These are phyloP conservation scores for Litoditis marina DNA, from an alignment of 2,888 invertebrate genomes.

Conservation along the genomic window DNA sequence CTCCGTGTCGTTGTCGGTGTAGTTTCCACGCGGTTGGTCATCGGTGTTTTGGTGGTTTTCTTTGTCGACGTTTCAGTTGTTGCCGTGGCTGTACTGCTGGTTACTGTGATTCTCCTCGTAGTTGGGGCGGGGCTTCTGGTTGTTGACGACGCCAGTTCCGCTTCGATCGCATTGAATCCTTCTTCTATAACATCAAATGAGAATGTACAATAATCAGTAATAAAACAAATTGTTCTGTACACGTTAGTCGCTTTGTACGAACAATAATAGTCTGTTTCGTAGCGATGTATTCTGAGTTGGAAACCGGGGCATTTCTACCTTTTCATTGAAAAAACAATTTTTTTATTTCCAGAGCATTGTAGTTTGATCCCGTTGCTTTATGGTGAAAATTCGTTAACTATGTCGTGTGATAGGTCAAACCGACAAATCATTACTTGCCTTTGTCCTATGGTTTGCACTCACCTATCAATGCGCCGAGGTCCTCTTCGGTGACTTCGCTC, in stretches of 20 bases:
- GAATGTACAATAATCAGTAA: too few species aligned
- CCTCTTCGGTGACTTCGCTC: constrained; percentile 26
- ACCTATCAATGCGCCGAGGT: constrained; percentile 28
- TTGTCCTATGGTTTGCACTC: too few species aligned
- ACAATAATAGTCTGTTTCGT: too few species aligned
- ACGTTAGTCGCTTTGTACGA: too few species aligned
- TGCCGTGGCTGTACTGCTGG: constrained; percentile 6
- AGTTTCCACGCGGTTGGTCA: constrained; percentile 2
- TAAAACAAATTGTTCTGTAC: too few species aligned
- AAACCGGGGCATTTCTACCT: background rate
- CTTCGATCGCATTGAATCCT: constrained; percentile 24
- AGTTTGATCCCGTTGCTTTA: too few species aligned
- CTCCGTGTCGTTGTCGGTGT: constrained; percentile 10
- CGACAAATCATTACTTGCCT: too few species aligned
- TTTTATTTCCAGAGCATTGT: too few species aligned
- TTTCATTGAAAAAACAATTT: too few species aligned
- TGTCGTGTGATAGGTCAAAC: too few species aligned
- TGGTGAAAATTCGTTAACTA: too few species aligned
- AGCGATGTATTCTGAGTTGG: background rate
- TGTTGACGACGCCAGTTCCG: background rate
- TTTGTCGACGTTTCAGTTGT: constrained; percentile 10
- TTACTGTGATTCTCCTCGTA: constrained; percentile 7
- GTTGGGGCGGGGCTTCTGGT: constrained; percentile 14
- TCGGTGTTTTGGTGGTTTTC: constrained; percentile 6
- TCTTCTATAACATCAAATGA: constrained; percentile 13